A percentile compares a stretch with the other conserved stretches of the same genome.
Evolutionary conservation across 2,888 invertebrate species (phyloP).

Genomic region (Drosophila pseudotakahashii): DNA sequence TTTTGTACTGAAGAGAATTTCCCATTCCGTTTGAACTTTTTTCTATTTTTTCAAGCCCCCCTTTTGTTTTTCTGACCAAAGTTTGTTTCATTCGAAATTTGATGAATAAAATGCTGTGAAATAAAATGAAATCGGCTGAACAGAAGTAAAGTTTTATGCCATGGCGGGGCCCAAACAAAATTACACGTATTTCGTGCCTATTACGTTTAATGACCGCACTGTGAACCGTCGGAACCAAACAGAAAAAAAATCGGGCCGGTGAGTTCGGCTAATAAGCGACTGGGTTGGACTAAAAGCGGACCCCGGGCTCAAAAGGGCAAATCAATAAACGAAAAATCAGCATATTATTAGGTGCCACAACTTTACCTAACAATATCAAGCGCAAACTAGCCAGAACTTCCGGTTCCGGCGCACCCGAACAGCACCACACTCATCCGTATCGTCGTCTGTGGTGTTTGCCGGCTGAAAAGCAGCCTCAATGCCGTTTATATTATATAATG

Average conservation of each 20-base stretch:
- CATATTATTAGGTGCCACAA: conserved; percentile 58
- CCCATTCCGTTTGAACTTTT: not conserved
- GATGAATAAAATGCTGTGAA: conserved; percentile 49
- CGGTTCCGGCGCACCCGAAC: conserved; percentile 77
- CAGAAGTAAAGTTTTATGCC: conserved; percentile 63
- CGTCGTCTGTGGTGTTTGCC: conserved; percentile 57
- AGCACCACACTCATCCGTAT: conserved; percentile 29
- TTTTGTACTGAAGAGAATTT: not conserved
- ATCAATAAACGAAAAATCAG: conserved; percentile 76
- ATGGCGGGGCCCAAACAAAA: conserved; percentile 56
- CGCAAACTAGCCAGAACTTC: conserved; percentile 81
- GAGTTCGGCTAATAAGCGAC: conserved; percentile 65
- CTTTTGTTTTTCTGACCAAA: conserved; percentile 49
- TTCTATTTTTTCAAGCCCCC: conserved; percentile 61
- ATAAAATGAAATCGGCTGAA: conserved; percentile 56
- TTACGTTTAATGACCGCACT: conserved; percentile 67
- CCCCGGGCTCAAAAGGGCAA: conserved; percentile 37
- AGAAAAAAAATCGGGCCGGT: conserved; percentile 2
- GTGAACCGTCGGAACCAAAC: conserved; percentile 33
- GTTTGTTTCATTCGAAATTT: conserved; percentile 71
- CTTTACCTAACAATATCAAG: conserved; percentile 69
- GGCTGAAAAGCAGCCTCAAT: conserved; percentile 2
- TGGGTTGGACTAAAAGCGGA: conserved; percentile 43
- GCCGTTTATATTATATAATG: conserved; percentile 78
- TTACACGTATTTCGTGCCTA: conserved; percentile 70